Evolutionary conservation across 2,888 invertebrate genomes (phyloP), one percentile per base, ranked within the genome.

Genomic region (Dermolepida albohirtum): DNA sequence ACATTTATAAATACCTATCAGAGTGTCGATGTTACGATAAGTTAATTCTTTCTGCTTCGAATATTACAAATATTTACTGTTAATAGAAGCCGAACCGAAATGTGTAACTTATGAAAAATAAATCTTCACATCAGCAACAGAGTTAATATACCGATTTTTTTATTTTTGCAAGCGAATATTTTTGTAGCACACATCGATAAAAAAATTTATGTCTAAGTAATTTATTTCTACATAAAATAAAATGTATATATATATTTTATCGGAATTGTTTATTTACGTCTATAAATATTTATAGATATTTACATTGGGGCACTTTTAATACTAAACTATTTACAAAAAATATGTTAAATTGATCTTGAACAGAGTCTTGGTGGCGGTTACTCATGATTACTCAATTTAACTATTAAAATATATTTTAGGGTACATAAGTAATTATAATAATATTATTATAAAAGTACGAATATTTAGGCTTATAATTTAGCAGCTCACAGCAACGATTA

Each of bases 321-420:
- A 29, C 44, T 59, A 44, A 59, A 59, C 59, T 59, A 59, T 59
- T 59, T 59, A 59, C 59, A 44, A 43, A 44, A 59, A 47, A 57
- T n/a, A 59, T 29, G 29, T 40, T 59, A 27, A 59, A 59, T 59
- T 59, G 59, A 59, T 44, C 44, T 40, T 59, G 44, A 59, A 59
- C 59, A 59, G 57, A 27, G 44, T 59, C 44, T 59, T 54, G 12
- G 6, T 27, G 59, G 11, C 22, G 16, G 40, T 29, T n/a, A n/a
- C n/a, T n/a, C n/a, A n/a, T n/a, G n/a, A n/a, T n/a, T n/a, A n/a
- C n/a, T n/a, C n/a, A n/a, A n/a, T n/a, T n/a, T n/a, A n/a, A n/a
- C n/a, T n/a, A 29, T 44, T 10, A 12, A 59, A 59, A 59, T 59
- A 59, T 59, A 44, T 59, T 59, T 59, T 59, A 44, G 14, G n/a